phyloP scores from a whole-genome alignment of 2,113 vertebrate species.

The Colistium nudipinnis region DNA sequence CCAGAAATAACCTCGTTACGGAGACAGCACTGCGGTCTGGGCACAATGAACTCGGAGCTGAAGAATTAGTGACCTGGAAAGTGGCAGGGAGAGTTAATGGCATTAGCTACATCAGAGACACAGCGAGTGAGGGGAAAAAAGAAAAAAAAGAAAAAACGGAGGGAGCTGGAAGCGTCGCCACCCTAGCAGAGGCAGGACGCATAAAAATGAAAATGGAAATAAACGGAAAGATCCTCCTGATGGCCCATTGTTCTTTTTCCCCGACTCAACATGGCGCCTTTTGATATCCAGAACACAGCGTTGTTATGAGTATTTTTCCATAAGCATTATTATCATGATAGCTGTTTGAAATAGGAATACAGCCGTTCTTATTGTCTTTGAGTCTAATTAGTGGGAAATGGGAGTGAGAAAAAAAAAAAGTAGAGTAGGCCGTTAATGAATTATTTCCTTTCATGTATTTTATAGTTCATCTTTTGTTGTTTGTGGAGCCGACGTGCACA shows the following conservation, averaged over 20 bases:
- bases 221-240: slow-evolving; percentile 58
- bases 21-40: slow-evolving; percentile 96
- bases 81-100: slow-evolving; percentile 93
- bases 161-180: slow-evolving; percentile 46
- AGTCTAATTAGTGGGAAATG: slow-evolving; percentile 77
- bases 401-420: slow-evolving; percentile 33
- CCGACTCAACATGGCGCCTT: slow-evolving; percentile 56
- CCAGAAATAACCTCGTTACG: slow-evolving; percentile 99
- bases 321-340: slow-evolving; percentile 61
- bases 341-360: slow-evolving; percentile 68
- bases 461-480: slow-evolving; percentile 63
- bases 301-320: slow-evolving; percentile 59
- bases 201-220: slow-evolving; percentile 64
- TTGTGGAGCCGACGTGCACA: slow-evolving; percentile 48
- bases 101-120: slow-evolving; percentile 81
- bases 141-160: neutral
- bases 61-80: slow-evolving; percentile 99
- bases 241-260: slow-evolving; percentile 67
- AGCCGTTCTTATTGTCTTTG: slow-evolving; percentile 74
- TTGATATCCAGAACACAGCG: slow-evolving; percentile 51
- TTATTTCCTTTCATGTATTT: slow-evolving; percentile 74
- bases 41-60: slow-evolving; percentile 98
- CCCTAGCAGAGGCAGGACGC: slow-evolving; percentile 38
- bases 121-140: slow-evolving; percentile 74
- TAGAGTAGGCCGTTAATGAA: slow-evolving; percentile 74